Evolutionary conservation across 2,113 vertebrate genomes (phyloP), one percentile per base, ranked within the genome.

Genomic region (Tonatia bakeri): DNA sequence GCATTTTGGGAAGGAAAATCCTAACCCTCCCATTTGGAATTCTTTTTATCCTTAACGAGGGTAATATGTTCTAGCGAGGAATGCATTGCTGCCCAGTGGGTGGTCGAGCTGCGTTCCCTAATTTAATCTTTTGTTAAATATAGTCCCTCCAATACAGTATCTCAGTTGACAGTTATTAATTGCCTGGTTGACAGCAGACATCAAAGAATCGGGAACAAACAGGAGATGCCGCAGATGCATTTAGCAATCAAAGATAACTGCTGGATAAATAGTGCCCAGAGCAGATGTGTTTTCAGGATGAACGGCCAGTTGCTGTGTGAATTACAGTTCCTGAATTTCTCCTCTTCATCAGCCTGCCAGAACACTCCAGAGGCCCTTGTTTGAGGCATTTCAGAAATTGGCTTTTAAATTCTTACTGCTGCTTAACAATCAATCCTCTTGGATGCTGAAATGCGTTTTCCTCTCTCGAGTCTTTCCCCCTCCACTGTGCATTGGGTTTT

Each of bases 91-190:
- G 36, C 22, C 2, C n/a, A 14, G 56, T 81, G 40, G 79, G 89
- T 96, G 69, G 64, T 88, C 69, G 79, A 64, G 89, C 45, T 83
- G 52, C 0, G 0, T 54, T 94, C 38, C 83, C 91, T 94, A 84
- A 97, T 92, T 96, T 90, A 94, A 96, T 92, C 80, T 94, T 87
- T 76, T 73, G 80, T 59, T 89, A 93, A 93, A 91, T 95, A 33
- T 87, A 93, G 96, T 96, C 45, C 52, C 22, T 97, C 65, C 88
- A 90, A 96, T 43, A 81, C 20, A 86, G 69, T 87, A 87, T 77
- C 93, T 94, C 33, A 16, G 94, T 81, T 91, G 96, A 98, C 67
- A 95, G 80, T 93, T 95, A 93, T 93, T 97, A 98, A 97, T 96
- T 0, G 50, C 94, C 90, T 93, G 87, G 93, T 93, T 92, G 94